These are phyloP conservation scores for Craterocephalus amniculus DNA, from an alignment of 2,797 vertebrate genomes.

Conservation along the genomic window DNA sequence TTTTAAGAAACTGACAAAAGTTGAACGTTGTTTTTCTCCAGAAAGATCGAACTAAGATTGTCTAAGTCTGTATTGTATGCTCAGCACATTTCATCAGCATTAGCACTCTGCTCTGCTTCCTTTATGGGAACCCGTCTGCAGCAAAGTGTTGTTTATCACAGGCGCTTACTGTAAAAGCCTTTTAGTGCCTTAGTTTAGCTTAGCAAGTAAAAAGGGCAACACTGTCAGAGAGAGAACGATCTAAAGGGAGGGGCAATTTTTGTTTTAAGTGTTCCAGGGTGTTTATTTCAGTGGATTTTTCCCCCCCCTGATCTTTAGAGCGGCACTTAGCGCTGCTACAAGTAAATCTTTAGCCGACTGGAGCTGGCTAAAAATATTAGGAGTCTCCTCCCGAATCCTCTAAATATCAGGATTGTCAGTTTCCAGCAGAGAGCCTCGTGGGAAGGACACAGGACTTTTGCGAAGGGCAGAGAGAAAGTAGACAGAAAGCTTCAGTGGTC, in stretches of 20 bases:
- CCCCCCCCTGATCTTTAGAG: conserved; percentile 39
- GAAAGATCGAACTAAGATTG: conserved; percentile 27
- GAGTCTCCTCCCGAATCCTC: conserved; percentile 62
- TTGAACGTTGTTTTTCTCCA: conserved; percentile 10
- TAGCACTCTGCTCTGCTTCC: conserved; percentile 32
- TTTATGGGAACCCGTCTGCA: conserved; percentile 61
- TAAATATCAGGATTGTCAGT: conserved; percentile 75
- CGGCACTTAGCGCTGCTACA: conserved; percentile 51
- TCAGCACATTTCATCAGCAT: conserved; percentile 59
- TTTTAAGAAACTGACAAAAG: conserved; percentile 23
- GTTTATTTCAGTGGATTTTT: conserved; percentile 67
- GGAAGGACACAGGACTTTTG: conserved; percentile 48
- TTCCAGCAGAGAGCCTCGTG: conserved; percentile 46
- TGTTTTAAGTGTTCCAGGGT: conserved; percentile 63
- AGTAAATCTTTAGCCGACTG: conserved; percentile 63
- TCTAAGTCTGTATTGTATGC: conserved; percentile 22
- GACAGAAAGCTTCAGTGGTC: conserved; percentile 57
- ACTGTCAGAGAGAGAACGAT: conserved; percentile 64
- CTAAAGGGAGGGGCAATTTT: conserved; percentile 61
- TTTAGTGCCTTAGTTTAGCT: conserved; percentile 67
- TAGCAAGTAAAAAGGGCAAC: conserved; percentile 70
- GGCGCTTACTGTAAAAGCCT: conserved; percentile 75
- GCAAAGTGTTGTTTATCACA: conserved; percentile 66
- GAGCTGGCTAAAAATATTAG: conserved; percentile 68
- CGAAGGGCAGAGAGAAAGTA: conserved; percentile 63